phyloP scores from a whole-genome alignment of 2,888 invertebrate genomes.

The Omphaloscelis lunosa region DNA sequence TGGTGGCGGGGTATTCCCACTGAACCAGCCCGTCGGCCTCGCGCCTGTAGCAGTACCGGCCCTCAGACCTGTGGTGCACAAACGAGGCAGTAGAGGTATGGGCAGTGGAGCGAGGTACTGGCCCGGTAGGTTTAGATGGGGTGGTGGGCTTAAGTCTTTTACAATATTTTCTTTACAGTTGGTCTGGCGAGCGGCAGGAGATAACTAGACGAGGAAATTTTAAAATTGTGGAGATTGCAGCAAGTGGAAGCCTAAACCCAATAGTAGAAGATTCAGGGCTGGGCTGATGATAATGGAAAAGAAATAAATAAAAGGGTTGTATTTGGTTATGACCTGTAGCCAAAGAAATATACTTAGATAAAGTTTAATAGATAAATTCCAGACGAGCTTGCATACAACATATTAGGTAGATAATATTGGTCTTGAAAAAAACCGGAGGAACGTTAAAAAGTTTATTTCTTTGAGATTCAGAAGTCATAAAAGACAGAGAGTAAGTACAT shows the following conservation, averaged over 20 bases:
- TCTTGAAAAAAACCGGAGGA: neutral
- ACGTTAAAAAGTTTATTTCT: neutral
- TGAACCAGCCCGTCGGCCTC: slow-evolving; percentile 90
- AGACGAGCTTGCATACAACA: neutral
- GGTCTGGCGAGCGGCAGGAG: neutral
- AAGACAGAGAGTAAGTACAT: neutral
- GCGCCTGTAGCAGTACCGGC: slow-evolving; percentile 91
- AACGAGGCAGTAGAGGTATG: slow-evolving; percentile 70
- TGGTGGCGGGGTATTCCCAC: slow-evolving; percentile 91
- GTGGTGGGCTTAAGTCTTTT: slow-evolving; percentile 50
- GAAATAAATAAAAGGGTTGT: neutral
- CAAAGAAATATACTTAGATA: neutral
- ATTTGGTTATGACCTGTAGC: neutral
- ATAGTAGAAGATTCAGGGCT: neutral
- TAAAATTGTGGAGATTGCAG: neutral
- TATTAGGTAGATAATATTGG: neutral
- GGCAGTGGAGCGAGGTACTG: slow-evolving; percentile 27
- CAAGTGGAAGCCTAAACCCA: neutral
- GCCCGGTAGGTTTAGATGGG: slow-evolving; percentile 68
- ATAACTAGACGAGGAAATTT: neutral
- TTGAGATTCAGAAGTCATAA: neutral
- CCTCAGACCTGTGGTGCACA: slow-evolving; percentile 88
- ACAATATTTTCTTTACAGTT: neutral
- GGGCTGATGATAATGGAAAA: neutral
- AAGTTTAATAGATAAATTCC: neutral